A percentile compares a stretch with the other conserved stretches of the same genome.
Evolutionary conservation across 2,797 vertebrate genomes (phyloP).

Genomic region (Lemur catta): DNA sequence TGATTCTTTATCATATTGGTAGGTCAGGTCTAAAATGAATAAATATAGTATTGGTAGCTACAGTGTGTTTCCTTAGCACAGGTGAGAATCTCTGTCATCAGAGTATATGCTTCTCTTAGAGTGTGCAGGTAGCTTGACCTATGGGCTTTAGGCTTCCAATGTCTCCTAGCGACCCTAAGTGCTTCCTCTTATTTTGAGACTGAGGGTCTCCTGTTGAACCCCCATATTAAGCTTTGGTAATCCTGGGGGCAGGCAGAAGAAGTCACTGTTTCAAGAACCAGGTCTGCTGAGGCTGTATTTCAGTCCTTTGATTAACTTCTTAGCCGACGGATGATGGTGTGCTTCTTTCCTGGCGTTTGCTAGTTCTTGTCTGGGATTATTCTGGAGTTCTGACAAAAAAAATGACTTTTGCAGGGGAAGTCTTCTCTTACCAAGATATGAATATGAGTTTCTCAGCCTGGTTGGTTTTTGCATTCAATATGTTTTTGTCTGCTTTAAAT

Average conservation of each 20-base stretch:
- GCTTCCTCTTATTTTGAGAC: not conserved
- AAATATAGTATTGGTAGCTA: not conserved
- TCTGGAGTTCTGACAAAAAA: not conserved
- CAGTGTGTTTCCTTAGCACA: not conserved
- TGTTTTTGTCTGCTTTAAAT: slow-evolving; percentile 22
- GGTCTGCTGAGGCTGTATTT: not conserved
- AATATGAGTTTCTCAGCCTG: not conserved
- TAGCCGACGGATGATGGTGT: not conserved
- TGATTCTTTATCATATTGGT: not conserved
- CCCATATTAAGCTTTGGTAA: not conserved
- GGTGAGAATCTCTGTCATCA: not conserved
- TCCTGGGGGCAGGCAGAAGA: not conserved
- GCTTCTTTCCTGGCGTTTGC: not conserved
- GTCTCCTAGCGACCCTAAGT: not conserved
- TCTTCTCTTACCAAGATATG: not conserved
- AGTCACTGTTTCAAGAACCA: not conserved
- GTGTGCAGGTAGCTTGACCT: not conserved
- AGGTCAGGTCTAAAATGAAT: not conserved
- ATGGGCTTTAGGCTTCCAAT: not conserved
- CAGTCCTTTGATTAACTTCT: not conserved
- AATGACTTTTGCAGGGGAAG: not conserved
- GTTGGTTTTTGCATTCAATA: not conserved
- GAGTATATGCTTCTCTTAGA: not conserved
- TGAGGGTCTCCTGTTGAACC: not conserved
- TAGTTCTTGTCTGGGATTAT: not conserved